A percentile compares a stretch with the other conserved stretches of the same genome.
Conservation (phyloP, 2,113 vertebrate species). For the Empidonax alnorum region DNA sequence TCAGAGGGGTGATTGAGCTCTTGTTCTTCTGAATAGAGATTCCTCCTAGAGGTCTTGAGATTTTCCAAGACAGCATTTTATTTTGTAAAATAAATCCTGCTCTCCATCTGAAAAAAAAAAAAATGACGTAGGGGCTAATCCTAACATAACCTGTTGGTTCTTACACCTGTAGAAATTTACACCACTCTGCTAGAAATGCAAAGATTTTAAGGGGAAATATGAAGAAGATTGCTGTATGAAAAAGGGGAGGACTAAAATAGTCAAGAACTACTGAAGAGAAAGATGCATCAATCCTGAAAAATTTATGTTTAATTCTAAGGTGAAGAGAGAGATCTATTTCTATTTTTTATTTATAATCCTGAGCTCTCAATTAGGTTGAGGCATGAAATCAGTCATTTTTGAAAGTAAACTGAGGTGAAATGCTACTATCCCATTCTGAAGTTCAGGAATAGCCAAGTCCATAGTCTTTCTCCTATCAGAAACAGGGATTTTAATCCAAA, state of each 20-base stretch:
- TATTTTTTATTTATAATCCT: conserved; percentile 30
- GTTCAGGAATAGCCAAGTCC: neutral
- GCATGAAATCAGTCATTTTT: neutral
- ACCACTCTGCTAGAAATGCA: neutral
- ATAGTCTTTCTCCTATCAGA: neutral
- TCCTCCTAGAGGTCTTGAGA: neutral
- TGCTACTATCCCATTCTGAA: neutral
- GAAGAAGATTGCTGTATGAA: neutral
- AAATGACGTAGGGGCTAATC: accelerated
- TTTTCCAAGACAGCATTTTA: neutral
- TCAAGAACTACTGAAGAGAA: neutral
- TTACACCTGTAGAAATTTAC: neutral
- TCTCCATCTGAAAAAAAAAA: neutral
- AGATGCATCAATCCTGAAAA: conserved; percentile 20
- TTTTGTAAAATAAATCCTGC: neutral
- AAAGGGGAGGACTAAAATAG: neutral
- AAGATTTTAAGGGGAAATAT: neutral
- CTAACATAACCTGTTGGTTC: neutral
- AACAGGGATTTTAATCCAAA: neutral
- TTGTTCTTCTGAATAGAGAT: neutral
- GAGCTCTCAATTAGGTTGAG: neutral
- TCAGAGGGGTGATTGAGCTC: accelerated
- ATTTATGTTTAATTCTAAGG: conserved; percentile 10
- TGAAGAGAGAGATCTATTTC: conserved; percentile 24
- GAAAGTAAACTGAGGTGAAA: neutral